Base-by-base conservation (phyloP, 2,888 invertebrate genomes). In the Mimas tiliae region DNA sequence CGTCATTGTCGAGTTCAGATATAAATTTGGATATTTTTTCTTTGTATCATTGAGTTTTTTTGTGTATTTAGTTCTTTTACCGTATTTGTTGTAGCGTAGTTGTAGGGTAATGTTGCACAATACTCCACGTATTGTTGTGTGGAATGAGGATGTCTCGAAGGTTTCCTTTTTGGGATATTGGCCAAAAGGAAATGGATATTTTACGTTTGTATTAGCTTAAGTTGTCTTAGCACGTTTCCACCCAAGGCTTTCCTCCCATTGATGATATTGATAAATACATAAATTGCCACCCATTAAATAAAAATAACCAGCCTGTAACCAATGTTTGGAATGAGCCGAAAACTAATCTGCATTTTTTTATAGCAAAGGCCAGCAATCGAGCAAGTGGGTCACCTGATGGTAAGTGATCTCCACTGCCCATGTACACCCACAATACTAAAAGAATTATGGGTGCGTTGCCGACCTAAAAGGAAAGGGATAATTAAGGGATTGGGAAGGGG, bases 1-100 rank as follows among this genome's bases (percentile, higher is more conserved):
- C 48, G 34, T 65, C 65, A 47, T 64, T 65, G 34, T 50, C 50
- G 50, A 11, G 33, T 63, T 48, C 19, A 21, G 48, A 48, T 33
- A 48, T 48, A 19, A 16, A 11, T 38, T 42, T 38, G 19, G 42
- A 21, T 21, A 12, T 58, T 58, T 58, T 58, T 58, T 34, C 53
- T 27, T 52, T 55, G 34, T 53, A 16, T 58, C 12, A 58, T 42
- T 58, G 38, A 19, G 2, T 38, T 42, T 38, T 42, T 52, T 52
- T 52, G 8, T 16, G 8, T 27, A 7, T 50, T 50, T 1, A 9
- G 27, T 14, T 51, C 14, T 51, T 21, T 1, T 51, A 2, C 50
- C 9, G 19, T 50, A 50, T 50, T 8, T 3, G 11, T 19, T 11
- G 7, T 48, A 3, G 16, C 0, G 50, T 9, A n/a, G 14, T 50